Conservation (phyloP, 2,888 invertebrate genomes). For the Eristalinus sepulchralis region DNA sequence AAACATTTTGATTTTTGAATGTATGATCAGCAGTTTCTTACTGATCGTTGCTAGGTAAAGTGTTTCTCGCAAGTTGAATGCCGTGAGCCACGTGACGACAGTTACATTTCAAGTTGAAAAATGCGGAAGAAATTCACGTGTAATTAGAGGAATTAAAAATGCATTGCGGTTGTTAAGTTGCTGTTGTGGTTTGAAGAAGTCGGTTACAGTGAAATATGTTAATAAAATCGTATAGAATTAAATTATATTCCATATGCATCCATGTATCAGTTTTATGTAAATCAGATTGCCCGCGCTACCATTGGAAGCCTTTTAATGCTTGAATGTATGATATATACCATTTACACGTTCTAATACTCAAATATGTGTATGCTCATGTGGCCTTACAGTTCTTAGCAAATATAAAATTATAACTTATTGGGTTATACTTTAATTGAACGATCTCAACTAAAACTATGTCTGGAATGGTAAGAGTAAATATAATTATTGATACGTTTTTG, state of each 20-base stretch:
- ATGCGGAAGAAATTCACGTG: slow-evolving; percentile 54
- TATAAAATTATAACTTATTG: too few relatives aligned
- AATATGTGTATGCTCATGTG: too few relatives aligned
- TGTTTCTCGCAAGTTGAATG: neutral
- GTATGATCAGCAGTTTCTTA: slow-evolving; percentile 30
- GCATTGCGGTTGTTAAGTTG: slow-evolving; percentile 21
- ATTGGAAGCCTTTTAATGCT: too few relatives aligned
- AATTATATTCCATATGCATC: neutral
- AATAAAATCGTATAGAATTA: neutral
- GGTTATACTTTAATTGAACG: too few relatives aligned
- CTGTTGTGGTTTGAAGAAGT: neutral
- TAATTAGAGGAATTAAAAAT: slow-evolving; percentile 31
- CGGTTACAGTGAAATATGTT: neutral
- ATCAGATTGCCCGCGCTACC: too few relatives aligned
- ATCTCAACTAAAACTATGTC: too few relatives aligned
- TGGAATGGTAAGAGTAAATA: too few relatives aligned
- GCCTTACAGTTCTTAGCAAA: too few relatives aligned
- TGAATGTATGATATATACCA: too few relatives aligned
- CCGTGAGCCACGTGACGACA: neutral
- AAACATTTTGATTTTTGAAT: slow-evolving; percentile 36
- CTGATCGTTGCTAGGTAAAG: slow-evolving; percentile 16
- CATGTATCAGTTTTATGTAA: too few relatives aligned
- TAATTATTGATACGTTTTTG: too few relatives aligned
- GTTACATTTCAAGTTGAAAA: slow-evolving; percentile 35
- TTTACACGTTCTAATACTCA: too few relatives aligned